Evolutionary conservation across 2,888 invertebrate species (phyloP), one percentile per base, ranked within the genome.

Genomic region (Actias luna): DNA sequence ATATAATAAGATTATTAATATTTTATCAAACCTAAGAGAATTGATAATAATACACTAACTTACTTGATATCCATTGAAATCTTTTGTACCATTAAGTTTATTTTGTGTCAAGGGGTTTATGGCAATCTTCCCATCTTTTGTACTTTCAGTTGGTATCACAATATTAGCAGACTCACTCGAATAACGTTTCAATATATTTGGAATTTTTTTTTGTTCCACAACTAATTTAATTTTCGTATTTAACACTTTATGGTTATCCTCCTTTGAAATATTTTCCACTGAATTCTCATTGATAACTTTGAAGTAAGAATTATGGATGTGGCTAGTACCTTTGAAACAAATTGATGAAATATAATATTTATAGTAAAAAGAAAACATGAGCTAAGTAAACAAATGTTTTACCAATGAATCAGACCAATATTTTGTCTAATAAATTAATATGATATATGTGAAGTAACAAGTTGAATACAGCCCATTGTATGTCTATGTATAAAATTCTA

Each of bases 261-360:
- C 76, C 18, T 71, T 75, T 58, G 63, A 31, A 64, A 73, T 72
- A 65, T 69, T 80, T 1, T 67, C 60, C 60, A 67, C 59, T 4
- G 70, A 70, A 63, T 88, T 84, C 71, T 92, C 92, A 77, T 92
- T 92, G 0, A 87, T 83, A n/a, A 92, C 87, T 77, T 89, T 90
- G 63, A 85, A 91, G 67, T 83, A 87, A 4, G 87, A 76, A 75
- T 87, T 87, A 69, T 82, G 80, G 18, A 78, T 69, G 63, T 78
- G 75, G 62, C 75, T 75, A 67, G 80, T 84, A 18, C 67, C 89
- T 90, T 65, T 29, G 85, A 85, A 60, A 50, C 63, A 39, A 8
- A 50, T 18, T 12, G 18, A 52, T 27, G n/a, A 27, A 27, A 59
- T 3, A 10, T 5, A 4, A 22, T 22, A 1, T 25, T 5, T 25